Conservation (phyloP, 1,140 invertebrate genomes). For the Drosophila nikananu region DNA sequence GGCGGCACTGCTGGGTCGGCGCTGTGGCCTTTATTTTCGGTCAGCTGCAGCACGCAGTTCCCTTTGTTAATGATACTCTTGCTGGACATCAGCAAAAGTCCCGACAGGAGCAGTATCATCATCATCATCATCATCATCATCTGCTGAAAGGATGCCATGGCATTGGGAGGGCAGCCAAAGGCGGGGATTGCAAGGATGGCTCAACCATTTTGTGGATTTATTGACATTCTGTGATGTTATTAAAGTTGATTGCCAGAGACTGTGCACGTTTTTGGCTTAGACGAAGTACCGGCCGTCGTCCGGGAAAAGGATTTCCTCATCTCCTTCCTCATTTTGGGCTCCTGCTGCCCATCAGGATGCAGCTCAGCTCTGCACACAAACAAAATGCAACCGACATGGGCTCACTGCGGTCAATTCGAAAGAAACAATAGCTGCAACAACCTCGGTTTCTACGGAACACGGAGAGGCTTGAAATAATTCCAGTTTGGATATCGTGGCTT, state of each 20-base stretch:
- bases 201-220: conserved; percentile 80
- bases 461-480: not conserved
- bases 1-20: conserved; percentile 14
- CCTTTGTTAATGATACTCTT: conserved; percentile 83
- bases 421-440: conserved; percentile 67
- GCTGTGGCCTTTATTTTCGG: conserved; percentile 45
- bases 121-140: conserved; percentile 44
- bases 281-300: conserved; percentile 48
- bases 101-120: conserved; percentile 35
- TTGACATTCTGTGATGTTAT: conserved; percentile 84
- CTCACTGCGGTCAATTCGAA: conserved; percentile 72
- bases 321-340: conserved; percentile 29
- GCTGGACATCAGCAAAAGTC: conserved; percentile 66
- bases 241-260: conserved; percentile 83
- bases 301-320: conserved; percentile 5
- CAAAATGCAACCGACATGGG: conserved; percentile 46
- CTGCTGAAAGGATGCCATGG: conserved; percentile 50
- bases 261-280: conserved; percentile 80
- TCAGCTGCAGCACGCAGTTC: conserved; percentile 76
- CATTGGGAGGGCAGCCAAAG: conserved; percentile 8
- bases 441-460: conserved; percentile 28
- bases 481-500: not conserved
- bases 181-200: conserved; percentile 31
- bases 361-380: conserved; percentile 28
- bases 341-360: conserved; percentile 28